Base-by-base conservation (phyloP, 2,888 invertebrate species). In the Thalpophila matura region DNA sequence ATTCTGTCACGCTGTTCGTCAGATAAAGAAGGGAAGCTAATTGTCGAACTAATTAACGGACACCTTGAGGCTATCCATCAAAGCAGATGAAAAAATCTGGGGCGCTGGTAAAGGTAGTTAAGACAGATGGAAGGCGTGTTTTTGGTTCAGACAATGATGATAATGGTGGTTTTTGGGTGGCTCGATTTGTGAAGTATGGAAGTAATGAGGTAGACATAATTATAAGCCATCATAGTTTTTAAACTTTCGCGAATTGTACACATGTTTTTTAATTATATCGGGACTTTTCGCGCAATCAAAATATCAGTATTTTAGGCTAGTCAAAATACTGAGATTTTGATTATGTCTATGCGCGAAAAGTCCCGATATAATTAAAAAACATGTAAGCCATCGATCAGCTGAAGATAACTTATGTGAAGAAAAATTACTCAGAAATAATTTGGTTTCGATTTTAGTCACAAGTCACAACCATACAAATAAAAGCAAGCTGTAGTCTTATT, bases 51-150 rank as follows among this genome's bases (percentile, higher is more conserved):
- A 90, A 91, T 90, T 89, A 89, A 73, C 84, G 84, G 63, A 85
- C 88, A 90, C 86, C 89, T 89, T 87, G 78, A 61, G 74, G 81
- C 79, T 82, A 90, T 90, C 87, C 86, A 88, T 91, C 90, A 90
- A 87, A 60, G 38, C 27, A 35, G 33, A 37, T 43, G 29, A 72
- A 58, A 67, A 74, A 72, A 72, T 75, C 51, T 64, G 58, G 62
- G 60, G 53, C 72, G 54, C 47, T 47, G 20, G 57, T 43, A 38
- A 53, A 7, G 51, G 53, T 73, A 56, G 43, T 61, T 72, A 62
- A 68, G 54, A 45, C 33, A 10, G 37, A 38, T 18, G 24, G 33
- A 33, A 27, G 35, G 43, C 27, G 18, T 12, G 49, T 51, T 47
- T 55, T 60, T 60, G 55, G 33, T 26, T 22, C 27, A 29, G 22